Percentiles rank a stretch among this genome's conserved stretches.
Evolutionary conservation across 35 echinoderm and acorn worm species (phyloP).

Genomic region (Holothuria glaberrima): DNA sequence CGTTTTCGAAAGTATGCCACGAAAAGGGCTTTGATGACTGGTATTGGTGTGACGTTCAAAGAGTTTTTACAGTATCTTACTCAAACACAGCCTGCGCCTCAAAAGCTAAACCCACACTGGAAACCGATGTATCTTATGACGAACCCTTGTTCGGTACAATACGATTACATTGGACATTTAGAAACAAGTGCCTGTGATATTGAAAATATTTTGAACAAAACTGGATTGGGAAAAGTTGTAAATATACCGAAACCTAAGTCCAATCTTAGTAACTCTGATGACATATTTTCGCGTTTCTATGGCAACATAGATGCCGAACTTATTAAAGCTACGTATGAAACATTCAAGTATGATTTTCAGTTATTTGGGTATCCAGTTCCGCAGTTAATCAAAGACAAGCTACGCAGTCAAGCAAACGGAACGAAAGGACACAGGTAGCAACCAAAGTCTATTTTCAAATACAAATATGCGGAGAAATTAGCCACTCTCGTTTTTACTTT

Average conservation of each 20-base stretch:
- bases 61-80: conserved; percentile 77
- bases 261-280: conserved; percentile 49
- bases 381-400: not conserved
- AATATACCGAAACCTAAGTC: conserved; percentile 51
- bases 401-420: not conserved
- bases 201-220: conserved; percentile 69
- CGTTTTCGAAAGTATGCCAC: conserved; percentile 59
- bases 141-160: conserved; percentile 66
- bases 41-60: conserved; percentile 61
- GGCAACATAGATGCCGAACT: conserved; percentile 40
- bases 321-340: conserved; percentile 59
- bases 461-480: too few relatives aligned
- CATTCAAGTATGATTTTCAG: conserved; percentile 73
- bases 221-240: conserved; percentile 66
- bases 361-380: conserved; percentile 81
- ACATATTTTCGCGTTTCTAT: conserved; percentile 67
- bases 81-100: not conserved
- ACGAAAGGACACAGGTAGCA: too few relatives aligned
- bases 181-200: conserved; percentile 75
- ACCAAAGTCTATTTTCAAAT: too few relatives aligned
- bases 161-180: conserved; percentile 85
- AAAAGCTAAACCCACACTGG: conserved; percentile 78
- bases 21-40: conserved; percentile 31
- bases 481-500: too few relatives aligned
- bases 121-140: conserved; percentile 73